phyloP scores from a whole-genome alignment of 2,888 invertebrate species.

The Venustoraphidia nigricollis region DNA sequence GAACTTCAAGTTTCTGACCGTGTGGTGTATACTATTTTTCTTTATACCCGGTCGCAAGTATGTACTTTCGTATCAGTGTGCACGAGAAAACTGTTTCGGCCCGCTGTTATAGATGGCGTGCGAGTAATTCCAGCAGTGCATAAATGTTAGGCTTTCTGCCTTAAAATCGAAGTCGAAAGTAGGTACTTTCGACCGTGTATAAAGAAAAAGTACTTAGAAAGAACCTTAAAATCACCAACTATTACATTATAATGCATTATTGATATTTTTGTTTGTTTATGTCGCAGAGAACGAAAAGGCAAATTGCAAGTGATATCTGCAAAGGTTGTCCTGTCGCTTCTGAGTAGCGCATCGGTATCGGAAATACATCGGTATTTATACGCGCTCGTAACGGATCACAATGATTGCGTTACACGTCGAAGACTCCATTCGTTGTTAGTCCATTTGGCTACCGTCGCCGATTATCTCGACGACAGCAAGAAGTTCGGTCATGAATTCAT shows the following conservation, averaged over 20 bases:
- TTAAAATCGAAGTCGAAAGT: too few species aligned
- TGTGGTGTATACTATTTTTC: too few species aligned
- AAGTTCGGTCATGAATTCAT: slow-evolving; percentile 45
- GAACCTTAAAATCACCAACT: too few species aligned
- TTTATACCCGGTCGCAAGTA: too few species aligned
- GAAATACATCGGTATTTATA: slow-evolving; percentile 51
- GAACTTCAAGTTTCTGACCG: too few species aligned
- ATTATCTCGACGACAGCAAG: slow-evolving; percentile 44
- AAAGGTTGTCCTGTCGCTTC: slow-evolving; percentile 48
- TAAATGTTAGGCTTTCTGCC: too few species aligned
- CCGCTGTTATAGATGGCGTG: too few species aligned
- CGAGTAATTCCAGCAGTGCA: too few species aligned
- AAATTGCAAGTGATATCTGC: slow-evolving; percentile 49
- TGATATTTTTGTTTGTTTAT: slow-evolving; percentile 5
- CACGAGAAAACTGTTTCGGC: too few species aligned
- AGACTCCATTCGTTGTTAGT: slow-evolving; percentile 43
- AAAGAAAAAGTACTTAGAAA: too few species aligned
- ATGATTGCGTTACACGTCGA: slow-evolving; percentile 52
- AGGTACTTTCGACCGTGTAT: too few species aligned
- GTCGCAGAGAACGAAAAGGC: slow-evolving; percentile 39
- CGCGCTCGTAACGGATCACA: slow-evolving; percentile 56
- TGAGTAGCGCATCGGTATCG: slow-evolving; percentile 45
- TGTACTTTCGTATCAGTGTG: too few species aligned
- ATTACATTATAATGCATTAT: not conserved
- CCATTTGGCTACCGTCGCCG: slow-evolving; percentile 42